A percentile compares a stretch with the other conserved stretches of the same genome.
Evolutionary conservation across 2,797 vertebrate genomes (phyloP).

Genomic region (Thaleichthys pacificus): DNA sequence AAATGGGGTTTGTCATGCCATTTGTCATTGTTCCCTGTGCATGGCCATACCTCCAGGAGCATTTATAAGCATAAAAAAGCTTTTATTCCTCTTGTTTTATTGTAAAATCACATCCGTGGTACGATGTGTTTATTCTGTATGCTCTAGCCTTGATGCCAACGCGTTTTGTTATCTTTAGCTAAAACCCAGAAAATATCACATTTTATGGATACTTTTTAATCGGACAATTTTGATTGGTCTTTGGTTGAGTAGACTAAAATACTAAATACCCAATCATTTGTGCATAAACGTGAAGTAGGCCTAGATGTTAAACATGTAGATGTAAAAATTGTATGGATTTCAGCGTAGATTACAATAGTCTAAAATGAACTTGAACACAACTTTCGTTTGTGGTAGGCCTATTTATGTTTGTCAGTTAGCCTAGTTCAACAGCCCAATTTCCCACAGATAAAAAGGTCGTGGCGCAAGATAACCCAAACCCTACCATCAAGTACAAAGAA

Average conservation of each 20-base stretch:
- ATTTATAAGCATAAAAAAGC: not conserved
- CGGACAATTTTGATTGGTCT: not conserved
- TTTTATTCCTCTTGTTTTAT: not conserved
- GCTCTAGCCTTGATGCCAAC: no score
- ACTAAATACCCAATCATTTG: no score
- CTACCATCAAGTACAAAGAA: slow-evolving; percentile 71
- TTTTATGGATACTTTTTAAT: not conserved
- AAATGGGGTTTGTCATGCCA: no score
- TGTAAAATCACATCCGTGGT: no score
- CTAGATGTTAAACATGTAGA: no score
- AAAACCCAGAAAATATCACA: no score
- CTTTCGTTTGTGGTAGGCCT: slow-evolving; percentile 30
- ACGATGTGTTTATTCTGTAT: not conserved
- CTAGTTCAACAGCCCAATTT: slow-evolving; percentile 50
- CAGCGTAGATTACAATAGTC: not conserved
- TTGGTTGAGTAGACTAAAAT: not conserved
- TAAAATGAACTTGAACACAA: not conserved
- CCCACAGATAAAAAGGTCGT: slow-evolving; percentile 35
- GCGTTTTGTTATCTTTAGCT: no score
- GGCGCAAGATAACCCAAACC: slow-evolving; percentile 46
- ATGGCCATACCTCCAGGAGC: no score
- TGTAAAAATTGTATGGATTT: no score
- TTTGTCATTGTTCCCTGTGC: no score
- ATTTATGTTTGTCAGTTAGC: slow-evolving; percentile 18
- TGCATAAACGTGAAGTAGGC: not conserved